These are phyloP conservation scores for Drosophila teissieri DNA, from an alignment of 1,140 invertebrate species.

Conservation along the genomic window DNA sequence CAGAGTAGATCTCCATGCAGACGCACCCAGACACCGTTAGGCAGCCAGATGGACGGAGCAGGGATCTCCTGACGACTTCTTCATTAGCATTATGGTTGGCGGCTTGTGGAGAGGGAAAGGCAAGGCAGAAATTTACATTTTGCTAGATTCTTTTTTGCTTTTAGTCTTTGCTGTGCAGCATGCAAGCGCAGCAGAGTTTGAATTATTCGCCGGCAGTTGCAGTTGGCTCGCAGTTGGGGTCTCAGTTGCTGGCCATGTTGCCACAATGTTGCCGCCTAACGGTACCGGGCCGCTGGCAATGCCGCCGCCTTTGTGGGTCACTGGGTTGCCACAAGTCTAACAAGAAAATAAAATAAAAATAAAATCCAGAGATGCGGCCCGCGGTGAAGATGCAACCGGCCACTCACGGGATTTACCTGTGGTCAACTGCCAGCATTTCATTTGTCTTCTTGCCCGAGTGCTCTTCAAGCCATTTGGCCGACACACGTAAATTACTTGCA, in stretches of 20 bases:
- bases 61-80: constrained; percentile 53
- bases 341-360: constrained; percentile 21
- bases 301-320: constrained; percentile 69
- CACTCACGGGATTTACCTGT: constrained; percentile 35
- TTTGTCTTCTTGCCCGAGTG: constrained; percentile 10
- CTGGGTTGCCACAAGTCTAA: constrained; percentile 68
- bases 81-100: constrained; percentile 76
- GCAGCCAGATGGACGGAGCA: constrained; percentile 26
- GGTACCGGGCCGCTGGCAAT: constrained; percentile 60
- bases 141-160: constrained; percentile 32
- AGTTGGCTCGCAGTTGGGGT: constrained; percentile 21
- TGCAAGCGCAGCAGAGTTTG: constrained; percentile 43
- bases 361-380: constrained; percentile 22
- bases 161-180: constrained; percentile 17
- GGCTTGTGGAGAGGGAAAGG: constrained; percentile 31
- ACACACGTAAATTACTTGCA: constrained; percentile 70
- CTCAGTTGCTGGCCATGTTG: constrained; percentile 44
- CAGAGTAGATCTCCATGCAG: constrained; percentile 13
- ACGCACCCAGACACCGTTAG: constrained; percentile 61
- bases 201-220: constrained; percentile 12
- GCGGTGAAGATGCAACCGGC: constrained; percentile 28
- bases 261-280: constrained; percentile 67
- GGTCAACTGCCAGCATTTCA: constrained; percentile 20
- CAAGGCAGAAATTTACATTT: constrained; percentile 70
- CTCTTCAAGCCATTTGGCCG: constrained; percentile 41